phyloP scores from a whole-genome alignment of 2,888 invertebrate species.

The Tipula lateralis region DNA sequence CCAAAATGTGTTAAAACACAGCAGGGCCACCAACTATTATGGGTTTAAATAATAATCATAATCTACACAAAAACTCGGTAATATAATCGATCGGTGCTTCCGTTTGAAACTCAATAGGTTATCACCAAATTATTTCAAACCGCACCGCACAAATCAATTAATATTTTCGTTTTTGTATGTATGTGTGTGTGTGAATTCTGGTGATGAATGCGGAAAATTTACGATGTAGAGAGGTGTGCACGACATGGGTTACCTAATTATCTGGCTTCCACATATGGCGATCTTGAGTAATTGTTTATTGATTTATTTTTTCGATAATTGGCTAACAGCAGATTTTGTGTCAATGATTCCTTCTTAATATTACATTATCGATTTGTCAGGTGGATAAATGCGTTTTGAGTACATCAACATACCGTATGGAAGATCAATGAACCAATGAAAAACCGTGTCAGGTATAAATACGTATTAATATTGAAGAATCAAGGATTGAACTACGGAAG shows the following conservation, averaged over 20 bases:
- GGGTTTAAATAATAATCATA: neutral
- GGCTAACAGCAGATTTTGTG: neutral
- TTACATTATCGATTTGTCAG: too few species aligned
- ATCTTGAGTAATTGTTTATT: neutral
- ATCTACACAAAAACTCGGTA: neutral
- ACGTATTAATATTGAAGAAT: too few species aligned
- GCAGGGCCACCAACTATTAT: slow-evolving; percentile 28
- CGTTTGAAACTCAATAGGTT: slow-evolving; percentile 29
- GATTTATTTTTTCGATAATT: neutral
- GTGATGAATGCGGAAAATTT: neutral
- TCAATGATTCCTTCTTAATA: too few species aligned
- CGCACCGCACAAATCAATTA: neutral
- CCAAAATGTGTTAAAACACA: neutral
- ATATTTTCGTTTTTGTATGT: neutral
- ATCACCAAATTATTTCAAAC: slow-evolving; percentile 5
- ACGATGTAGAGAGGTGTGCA: neutral
- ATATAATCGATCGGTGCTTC: slow-evolving; percentile 26
- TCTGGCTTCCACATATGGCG: neutral
- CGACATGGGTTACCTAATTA: neutral
- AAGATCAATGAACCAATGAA: too few species aligned
- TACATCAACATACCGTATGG: too few species aligned
- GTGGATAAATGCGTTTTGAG: too few species aligned
- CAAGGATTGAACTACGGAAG: too few species aligned
- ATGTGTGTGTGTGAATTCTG: neutral
- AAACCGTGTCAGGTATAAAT: too few species aligned